These are phyloP conservation scores for Lamellibrachia luymesi DNA, from an alignment of 1,140 invertebrate genomes.

Conservation along the genomic window DNA sequence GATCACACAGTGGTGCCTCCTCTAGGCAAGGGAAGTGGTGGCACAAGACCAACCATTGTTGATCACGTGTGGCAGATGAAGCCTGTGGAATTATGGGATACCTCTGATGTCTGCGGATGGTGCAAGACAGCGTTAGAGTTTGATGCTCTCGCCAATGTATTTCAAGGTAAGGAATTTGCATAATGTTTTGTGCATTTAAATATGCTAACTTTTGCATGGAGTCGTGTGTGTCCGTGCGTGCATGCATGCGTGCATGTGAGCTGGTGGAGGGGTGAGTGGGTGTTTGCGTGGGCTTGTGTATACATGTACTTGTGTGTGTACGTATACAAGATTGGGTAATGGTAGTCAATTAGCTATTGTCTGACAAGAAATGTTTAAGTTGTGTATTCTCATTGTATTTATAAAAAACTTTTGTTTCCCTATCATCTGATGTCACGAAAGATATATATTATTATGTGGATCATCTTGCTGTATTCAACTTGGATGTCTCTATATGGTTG, in stretches of 20 bases:
- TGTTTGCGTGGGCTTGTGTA: neutral
- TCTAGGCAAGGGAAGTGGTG: neutral
- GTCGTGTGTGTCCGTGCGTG: neutral
- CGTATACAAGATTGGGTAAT: neutral
- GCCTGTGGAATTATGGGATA: neutral
- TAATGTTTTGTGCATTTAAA: neutral
- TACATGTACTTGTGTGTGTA: too few species aligned
- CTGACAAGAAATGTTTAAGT: neutral
- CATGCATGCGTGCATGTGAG: neutral
- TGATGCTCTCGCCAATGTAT: neutral
- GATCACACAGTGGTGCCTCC: neutral
- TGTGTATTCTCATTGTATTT: neutral
- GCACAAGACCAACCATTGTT: neutral
- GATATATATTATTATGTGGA: neutral
- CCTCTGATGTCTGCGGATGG: neutral
- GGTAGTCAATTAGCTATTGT: neutral
- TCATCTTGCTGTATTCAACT: neutral
- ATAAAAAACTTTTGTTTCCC: neutral
- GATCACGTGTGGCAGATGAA: neutral
- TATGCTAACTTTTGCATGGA: neutral
- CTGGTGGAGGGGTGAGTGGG: neutral
- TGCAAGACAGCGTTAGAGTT: neutral
- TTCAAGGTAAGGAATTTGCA: neutral
- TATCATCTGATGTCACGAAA: neutral
- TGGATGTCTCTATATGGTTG: neutral